Base-by-base conservation (phyloP, 1,140 invertebrate species). In the Aphelenchoides besseyi region DNA sequence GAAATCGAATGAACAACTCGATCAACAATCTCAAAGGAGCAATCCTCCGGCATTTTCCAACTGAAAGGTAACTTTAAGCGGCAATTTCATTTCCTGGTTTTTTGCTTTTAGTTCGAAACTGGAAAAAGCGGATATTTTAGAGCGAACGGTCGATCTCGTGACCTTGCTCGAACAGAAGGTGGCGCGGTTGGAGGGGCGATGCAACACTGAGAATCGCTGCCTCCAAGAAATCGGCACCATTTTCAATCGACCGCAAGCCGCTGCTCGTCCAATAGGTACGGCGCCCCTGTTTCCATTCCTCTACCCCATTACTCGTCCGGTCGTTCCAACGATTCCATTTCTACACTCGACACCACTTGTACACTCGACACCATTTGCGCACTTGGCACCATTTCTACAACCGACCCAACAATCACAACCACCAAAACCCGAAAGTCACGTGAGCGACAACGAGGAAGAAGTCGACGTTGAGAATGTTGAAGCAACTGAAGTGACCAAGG, bases 1-100 rank as follows among this genome's bases (percentile, higher is more conserved):
- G 75, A 23, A 53, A 36, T 23, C 35, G 75, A 32, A 78, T 76
- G 26, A 76, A 76, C 63, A 36, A 30, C 9, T 76, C 77, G 5
- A 64, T 68, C 30, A 67, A 76, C 3, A 33, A 23, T 1, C 70
- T 75, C 8, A 78, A 78, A 28, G 74, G 74, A n/a, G 26, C 62
- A n/a, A 29, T 70, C 63, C 33, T 70, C 28, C 61, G 16, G 29
- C 59, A 61, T 30, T 61, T 18, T 2, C 59, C 59, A 36, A n/a
- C 26, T 29, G 59, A 61, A 36, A 61, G n/a, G n/a, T n/a, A n/a
- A n/a, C n/a, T n/a, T n/a, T n/a, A n/a, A n/a, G n/a, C n/a, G n/a
- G n/a, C n/a, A n/a, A n/a, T n/a, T n/a, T n/a, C n/a, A n/a, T n/a
- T n/a, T n/a, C n/a, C n/a, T n/a, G n/a, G 59, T 61, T 18, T 36